These are phyloP conservation scores for Coreoperca whiteheadi DNA, from an alignment of 2,113 vertebrate genomes.

Conservation along the genomic window DNA sequence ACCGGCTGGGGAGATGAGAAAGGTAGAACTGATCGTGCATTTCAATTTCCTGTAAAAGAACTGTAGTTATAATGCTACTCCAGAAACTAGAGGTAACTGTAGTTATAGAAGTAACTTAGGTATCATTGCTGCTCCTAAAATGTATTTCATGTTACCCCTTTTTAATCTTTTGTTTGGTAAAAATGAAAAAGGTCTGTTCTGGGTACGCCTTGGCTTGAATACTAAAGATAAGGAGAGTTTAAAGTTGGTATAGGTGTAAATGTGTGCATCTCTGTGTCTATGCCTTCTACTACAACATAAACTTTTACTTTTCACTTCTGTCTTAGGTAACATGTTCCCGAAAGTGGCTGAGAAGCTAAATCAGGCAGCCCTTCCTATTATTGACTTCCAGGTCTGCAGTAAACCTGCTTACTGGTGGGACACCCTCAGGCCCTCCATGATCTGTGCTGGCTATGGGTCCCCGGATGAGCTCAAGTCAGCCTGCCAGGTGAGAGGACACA, in stretches of 20 bases:
- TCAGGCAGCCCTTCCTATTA: constrained; percentile 76
- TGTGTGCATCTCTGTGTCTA: not conserved
- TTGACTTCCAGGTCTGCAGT: constrained; percentile 81
- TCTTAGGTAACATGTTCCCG: constrained; percentile 65
- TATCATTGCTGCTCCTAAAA: too few relatives aligned
- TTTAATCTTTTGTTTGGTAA: not conserved
- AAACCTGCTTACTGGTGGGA: constrained; percentile 81
- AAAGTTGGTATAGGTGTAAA: not conserved
- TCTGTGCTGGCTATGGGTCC: constrained; percentile 80
- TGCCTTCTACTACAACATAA: not conserved
- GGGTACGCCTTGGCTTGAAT: not conserved
- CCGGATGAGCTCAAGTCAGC: constrained; percentile 82
- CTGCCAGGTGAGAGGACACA: constrained; percentile 74
- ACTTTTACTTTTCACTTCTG: not conserved
- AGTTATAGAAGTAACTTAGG: not conserved
- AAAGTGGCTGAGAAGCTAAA: constrained; percentile 73
- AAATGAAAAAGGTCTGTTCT: too few relatives aligned
- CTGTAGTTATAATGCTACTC: not conserved
- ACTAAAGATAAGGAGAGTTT: not conserved
- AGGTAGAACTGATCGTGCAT: constrained; percentile 57
- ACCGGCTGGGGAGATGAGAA: constrained; percentile 83
- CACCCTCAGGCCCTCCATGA: constrained; percentile 78
- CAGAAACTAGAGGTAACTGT: not conserved
- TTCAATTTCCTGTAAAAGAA: not conserved
- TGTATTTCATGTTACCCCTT: too few relatives aligned